Base-by-base conservation (phyloP, 92 coral and sea anemone genomes). In the Desmophyllum pertusum region DNA sequence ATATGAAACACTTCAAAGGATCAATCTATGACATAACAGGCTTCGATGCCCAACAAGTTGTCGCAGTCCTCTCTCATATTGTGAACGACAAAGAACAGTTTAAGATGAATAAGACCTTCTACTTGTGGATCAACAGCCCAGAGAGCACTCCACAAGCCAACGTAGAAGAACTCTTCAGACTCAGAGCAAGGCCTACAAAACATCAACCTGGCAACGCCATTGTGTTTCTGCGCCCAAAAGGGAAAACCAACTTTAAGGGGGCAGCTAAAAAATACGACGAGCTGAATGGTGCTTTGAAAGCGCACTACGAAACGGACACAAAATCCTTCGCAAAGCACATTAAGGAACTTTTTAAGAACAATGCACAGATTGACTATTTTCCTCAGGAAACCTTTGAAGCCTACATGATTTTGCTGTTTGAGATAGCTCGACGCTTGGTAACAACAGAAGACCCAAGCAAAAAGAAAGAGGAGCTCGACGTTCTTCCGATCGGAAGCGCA, bases 361-460 rank as follows among this genome's bases (percentile, higher is more conserved):
- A 81, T 35, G 29, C 1, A 59, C 7, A 15, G 17, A 15, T 1
- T 2, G 57, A 4, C 6, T 29, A 37, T 7, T 0, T 81, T 17
- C 85, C 78, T 6, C 68, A 33, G 70, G 70, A 55, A 55, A 51
- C 83, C 53, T 0, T 40, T n/a, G 85, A 85, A 69, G 78, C 30
- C 39, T 85, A 85, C 78, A 45, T 52, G 45, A 10, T 85, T 4
- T 59, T 78, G 41, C 40, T 85, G 71, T 85, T 85, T 70, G 89
- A 85, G 57, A 85, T 85, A 15, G 89, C 85, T 9, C 82, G 89
- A 50, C 89, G 89, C 14, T 15, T 77, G 3, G 76, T 61, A 0
- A 18, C 5, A 23, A 0, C 3, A 10, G 36, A 53, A n/a, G 21
- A 50, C 14, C 82, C 53, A 63, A 85, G 76, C 65, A 45, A 53